Base-by-base conservation (phyloP, 1,140 invertebrate genomes). In the Harlomillsia oculata region DNA sequence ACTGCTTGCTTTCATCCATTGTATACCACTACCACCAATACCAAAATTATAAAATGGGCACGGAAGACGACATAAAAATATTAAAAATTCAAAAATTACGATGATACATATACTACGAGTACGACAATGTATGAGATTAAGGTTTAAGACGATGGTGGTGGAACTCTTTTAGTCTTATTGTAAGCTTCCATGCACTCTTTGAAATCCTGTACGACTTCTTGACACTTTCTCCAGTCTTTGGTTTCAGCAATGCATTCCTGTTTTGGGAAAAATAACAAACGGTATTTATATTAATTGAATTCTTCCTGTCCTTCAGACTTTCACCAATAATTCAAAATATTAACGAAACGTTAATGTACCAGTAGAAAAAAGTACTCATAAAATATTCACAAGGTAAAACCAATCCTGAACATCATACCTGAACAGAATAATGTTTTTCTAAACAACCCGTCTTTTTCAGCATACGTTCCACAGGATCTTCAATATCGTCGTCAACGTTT, bases 221-320 rank as follows among this genome's bases (percentile, higher is more conserved):
- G 87, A 71, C 90, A 95, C 71, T 86, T 82, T 67, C 90, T 81
- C 90, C 90, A 95, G 66, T 95, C 91, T 68, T 82, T 81, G 0
- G 80, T 82, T 62, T 87, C 84, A 26, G 83, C 84, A 69, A 92
- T 90, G 69, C 91, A 95, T 67, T 91, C 85, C 83, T 90, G 70
- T 41, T 78, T 79, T 69, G 39, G 14, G 9, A 23, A 26, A 53
- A 52, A 14, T 8, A 13, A 9, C n/a, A n/a, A 26, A 39, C 29
- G 20, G n/a, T n/a, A n/a, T n/a, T n/a, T n/a, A n/a, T n/a, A n/a
- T n/a, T n/a, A n/a, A n/a, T n/a, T n/a, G n/a, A n/a, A n/a, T n/a
- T n/a, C n/a, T n/a, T n/a, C n/a, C n/a, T n/a, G n/a, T n/a, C n/a
- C n/a, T n/a, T n/a, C n/a, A n/a, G n/a, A n/a, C n/a, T n/a, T n/a